Evolutionary conservation across 1,140 invertebrate genomes (phyloP).

Genomic region (Potamilus streckersoni): DNA sequence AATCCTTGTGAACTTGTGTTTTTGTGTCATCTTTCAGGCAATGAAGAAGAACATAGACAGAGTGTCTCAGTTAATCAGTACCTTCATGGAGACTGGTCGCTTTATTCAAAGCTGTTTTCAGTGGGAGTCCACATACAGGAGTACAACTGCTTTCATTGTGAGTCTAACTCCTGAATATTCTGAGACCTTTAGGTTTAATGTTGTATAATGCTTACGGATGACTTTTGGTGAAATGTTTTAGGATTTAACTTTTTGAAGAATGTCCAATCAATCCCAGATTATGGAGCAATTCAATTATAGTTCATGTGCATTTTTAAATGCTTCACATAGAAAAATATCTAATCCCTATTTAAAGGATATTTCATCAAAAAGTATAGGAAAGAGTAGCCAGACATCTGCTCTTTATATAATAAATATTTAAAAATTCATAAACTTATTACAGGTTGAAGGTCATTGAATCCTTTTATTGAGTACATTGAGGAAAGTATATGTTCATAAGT

Average conservation of each 20-base stretch:
- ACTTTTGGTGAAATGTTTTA: neutral
- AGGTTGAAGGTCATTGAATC: no score
- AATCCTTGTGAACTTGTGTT: neutral
- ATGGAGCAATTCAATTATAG: neutral
- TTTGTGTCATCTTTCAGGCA: constrained; percentile 69
- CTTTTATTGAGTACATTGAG: no score
- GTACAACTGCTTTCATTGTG: constrained; percentile 85
- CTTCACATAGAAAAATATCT: no score
- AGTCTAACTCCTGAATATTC: constrained; percentile 36
- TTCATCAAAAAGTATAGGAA: no score
- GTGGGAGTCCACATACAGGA: constrained; percentile 94
- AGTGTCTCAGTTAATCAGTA: constrained; percentile 89
- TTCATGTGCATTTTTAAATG: no score
- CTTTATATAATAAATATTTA: no score
- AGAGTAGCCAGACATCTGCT: no score
- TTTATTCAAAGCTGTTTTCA: constrained; percentile 96
- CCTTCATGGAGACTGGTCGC: constrained; percentile 89
- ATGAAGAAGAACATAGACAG: constrained; percentile 95
- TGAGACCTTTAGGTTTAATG: neutral
- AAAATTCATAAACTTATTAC: no score
- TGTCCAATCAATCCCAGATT: neutral
- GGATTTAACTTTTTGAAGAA: neutral
- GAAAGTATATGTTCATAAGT: no score
- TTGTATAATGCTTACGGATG: neutral
- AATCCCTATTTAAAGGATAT: no score